A percentile compares a stretch with the other conserved stretches of the same genome.
Conservation (phyloP, 2,113 vertebrate species). For the Indicator indicator region DNA sequence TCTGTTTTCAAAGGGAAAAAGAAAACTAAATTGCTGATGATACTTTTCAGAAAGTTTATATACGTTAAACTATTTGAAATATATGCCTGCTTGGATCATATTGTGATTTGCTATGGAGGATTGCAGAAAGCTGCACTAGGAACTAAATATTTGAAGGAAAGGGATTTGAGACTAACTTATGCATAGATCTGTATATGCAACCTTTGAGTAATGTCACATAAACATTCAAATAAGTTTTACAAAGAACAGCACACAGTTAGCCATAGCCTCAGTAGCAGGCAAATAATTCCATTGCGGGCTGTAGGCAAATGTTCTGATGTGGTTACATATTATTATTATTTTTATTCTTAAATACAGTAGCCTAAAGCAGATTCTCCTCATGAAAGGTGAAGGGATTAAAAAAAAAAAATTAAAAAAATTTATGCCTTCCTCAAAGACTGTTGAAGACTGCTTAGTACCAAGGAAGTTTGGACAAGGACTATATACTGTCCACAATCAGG, state of each 20-base stretch:
- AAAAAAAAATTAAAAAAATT: too few relatives aligned
- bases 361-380: neutral
- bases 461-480: neutral
- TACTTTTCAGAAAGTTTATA: neutral
- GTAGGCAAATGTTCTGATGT: neutral
- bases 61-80: neutral
- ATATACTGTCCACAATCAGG: neutral
- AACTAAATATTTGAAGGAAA: neutral
- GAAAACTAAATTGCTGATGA: neutral
- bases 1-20: neutral
- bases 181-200: neutral
- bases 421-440: neutral
- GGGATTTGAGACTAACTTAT: neutral
- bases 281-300: neutral
- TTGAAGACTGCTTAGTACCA: neutral
- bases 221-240: neutral
- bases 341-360: neutral
- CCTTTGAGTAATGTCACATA: neutral
- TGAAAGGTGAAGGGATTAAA: rapidly evolving
- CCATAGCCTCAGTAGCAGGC: neutral
- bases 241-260: neutral
- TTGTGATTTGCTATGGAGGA: neutral
- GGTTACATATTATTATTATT: neutral
- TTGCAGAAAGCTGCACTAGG: neutral
- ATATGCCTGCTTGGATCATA: too few relatives aligned